A percentile compares a stretch with the other conserved stretches of the same genome.
phyloP scores from a whole-genome alignment of 2,113 vertebrate genomes.

The Urocynchramus pylzowi region DNA sequence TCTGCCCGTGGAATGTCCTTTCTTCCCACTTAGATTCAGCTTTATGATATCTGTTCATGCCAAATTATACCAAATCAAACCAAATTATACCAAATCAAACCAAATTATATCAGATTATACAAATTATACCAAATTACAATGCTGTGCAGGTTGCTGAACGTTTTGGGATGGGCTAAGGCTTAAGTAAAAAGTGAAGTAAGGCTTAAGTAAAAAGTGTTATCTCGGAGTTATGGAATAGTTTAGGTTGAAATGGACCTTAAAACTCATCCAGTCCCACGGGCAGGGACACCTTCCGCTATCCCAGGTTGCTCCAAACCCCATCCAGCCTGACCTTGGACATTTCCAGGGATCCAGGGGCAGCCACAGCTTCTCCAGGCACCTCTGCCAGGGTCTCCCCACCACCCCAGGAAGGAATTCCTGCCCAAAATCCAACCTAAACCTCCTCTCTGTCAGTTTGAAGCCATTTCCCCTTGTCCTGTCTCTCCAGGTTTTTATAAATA shows the following conservation, averaged over 20 bases:
- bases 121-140: fast-evolving
- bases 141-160: fast-evolving
- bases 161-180: not conserved
- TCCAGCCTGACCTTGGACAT: not conserved
- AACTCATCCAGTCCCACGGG: too few relatives aligned
- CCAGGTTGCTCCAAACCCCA: fast-evolving
- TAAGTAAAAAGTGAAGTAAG: fast-evolving
- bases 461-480: not conserved
- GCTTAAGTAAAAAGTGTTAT: fast-evolving
- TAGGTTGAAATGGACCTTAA: not conserved
- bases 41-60: too few relatives aligned
- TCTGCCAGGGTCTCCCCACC: not conserved
- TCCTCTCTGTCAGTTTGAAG: not conserved
- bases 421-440: fast-evolving
- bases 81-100: fast-evolving
- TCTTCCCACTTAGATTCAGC: not conserved
- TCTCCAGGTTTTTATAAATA: not conserved
- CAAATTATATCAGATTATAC: too few relatives aligned
- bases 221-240: not conserved
- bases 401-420: not conserved
- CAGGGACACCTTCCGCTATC: fast-evolving
- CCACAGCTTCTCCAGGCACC: not conserved
- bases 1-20: not conserved
- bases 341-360: not conserved
- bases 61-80: fast-evolving